Evolutionary conservation across 1,140 invertebrate species (phyloP).

Genomic region (Drosophila bocki): DNA sequence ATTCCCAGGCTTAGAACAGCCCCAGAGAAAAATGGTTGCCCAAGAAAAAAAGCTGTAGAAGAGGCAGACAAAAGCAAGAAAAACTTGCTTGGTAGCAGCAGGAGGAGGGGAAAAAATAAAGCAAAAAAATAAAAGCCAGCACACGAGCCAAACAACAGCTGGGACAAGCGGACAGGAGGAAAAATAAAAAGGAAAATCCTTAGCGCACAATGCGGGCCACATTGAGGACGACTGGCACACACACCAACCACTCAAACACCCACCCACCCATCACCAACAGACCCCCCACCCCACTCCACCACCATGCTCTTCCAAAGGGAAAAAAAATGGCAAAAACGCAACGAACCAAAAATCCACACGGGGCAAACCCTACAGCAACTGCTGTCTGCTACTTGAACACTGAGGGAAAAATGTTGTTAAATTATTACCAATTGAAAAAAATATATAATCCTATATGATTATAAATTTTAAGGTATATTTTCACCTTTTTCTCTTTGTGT

Average conservation of each 20-base stretch:
- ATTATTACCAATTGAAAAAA: neutral
- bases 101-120: constrained; percentile 22
- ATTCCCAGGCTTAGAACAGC: constrained; percentile 65
- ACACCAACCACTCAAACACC: constrained; percentile 1
- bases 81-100: constrained; percentile 38
- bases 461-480: too few relatives aligned
- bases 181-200: constrained; percentile 45
- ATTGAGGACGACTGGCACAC: constrained; percentile 48
- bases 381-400: constrained; percentile 54
- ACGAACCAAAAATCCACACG: constrained; percentile 66
- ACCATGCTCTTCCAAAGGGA: neutral
- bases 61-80: constrained; percentile 67
- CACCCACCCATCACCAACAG: constrained; percentile 6
- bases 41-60: constrained; percentile 29
- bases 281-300: neutral
- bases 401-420: neutral
- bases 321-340: constrained; percentile 44
- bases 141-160: constrained; percentile 72
- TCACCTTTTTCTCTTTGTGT: neutral
- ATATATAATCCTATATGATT: accelerated
- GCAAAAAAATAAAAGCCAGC: constrained; percentile 29
- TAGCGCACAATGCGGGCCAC: constrained; percentile 73
- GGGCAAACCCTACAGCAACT: constrained; percentile 42
- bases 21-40: constrained; percentile 11
- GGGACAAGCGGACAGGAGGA: constrained; percentile 20